Evolutionary conservation across 2,113 vertebrate genomes (phyloP).

Genomic region (Azemiops feae): DNA sequence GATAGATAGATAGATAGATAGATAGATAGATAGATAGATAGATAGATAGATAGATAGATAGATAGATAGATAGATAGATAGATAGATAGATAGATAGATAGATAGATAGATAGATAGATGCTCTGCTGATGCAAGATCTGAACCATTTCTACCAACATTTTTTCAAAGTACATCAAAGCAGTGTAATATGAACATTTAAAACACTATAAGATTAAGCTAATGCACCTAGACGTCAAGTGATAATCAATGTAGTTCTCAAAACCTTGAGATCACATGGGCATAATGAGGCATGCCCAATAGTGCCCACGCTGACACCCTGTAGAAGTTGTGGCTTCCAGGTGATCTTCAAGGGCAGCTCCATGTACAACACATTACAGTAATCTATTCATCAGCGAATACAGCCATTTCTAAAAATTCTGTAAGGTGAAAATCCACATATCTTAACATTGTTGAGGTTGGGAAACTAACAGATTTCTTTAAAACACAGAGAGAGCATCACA

Average conservation of each 20-base stretch:
- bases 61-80: too few relatives aligned
- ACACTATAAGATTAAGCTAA: neutral
- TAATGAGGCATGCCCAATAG: neutral
- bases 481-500: neutral
- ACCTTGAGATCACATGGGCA: neutral
- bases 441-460: neutral
- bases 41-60: neutral
- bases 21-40: too few relatives aligned
- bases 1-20: neutral
- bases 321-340: neutral
- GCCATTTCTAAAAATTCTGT: neutral
- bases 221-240: neutral
- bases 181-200: neutral
- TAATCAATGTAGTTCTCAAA: neutral
- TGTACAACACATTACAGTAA: too few relatives aligned
- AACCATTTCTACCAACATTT: neutral
- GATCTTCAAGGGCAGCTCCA: neutral
- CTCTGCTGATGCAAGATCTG: neutral
- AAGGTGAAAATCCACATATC: neutral
- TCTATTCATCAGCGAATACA: neutral
- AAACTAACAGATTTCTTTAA: neutral
- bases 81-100: too few relatives aligned
- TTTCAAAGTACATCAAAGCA: neutral
- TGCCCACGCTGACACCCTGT: neutral
- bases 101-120: neutral